Evolutionary conservation across 1,140 invertebrate genomes (phyloP), one percentile per base, ranked within the genome.

Genomic region (Rhopalosiphum maidis): DNA sequence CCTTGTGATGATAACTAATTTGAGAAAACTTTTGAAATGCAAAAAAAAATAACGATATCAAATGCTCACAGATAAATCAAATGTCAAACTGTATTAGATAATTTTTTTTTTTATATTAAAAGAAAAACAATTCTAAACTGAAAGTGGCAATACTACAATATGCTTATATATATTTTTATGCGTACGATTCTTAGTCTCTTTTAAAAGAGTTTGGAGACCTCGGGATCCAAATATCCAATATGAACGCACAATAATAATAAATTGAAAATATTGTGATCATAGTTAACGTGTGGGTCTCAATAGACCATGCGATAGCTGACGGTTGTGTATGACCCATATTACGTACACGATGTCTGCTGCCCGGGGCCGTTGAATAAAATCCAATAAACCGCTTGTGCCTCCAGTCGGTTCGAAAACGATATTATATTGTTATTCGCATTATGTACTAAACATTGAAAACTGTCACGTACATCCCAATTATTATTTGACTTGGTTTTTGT

Each of bases 181-280:
- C 30, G 60, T 68, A 30, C 1, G 18, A 18, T n/a, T 77, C n/a
- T 77, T n/a, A 18, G n/a, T 0, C 15, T 18, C 15, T 77, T 77
- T 77, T 21, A 77, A 77, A 68, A 77, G 21, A 11, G 5, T 1
- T 35, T 4, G n/a, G 15, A 77, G 18, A 77, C 30, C 30, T n/a
- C 21, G n/a, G 30, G n/a, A 77, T 77, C 15, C 30, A 77, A 51
- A 51, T 51, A 51, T 51, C 18, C 15, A 18, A 77, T n/a, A 77
- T n/a, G 15, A n/a, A 77, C 30, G 5, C 60, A n/a, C 15, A 35
- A 77, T 6, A 77, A 77, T n/a, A 77, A 77, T 77, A 77, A 77
- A 77, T 77, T 77, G 60, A 77, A 77, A 77, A 77, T n/a, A 77
- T n/a, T n/a, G n/a, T 77, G 60, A 77, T n/a, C 60, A 77, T 77